Evolutionary conservation across 2,797 vertebrate species (phyloP).

Genomic region (Hybognathus amarus): DNA sequence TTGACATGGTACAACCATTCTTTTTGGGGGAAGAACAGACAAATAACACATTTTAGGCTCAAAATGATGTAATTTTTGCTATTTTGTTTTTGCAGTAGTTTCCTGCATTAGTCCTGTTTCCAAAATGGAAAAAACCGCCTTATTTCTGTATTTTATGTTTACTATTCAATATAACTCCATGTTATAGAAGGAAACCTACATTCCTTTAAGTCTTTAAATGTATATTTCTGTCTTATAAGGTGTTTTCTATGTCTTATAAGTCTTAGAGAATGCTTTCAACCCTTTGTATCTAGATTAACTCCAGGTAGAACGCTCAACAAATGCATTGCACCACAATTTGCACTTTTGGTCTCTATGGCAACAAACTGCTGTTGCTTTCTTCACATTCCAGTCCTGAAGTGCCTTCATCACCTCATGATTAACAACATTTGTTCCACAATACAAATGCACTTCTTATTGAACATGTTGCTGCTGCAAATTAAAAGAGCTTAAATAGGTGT

Average conservation of each 20-base stretch:
- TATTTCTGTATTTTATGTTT: background rate
- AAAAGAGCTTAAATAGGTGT: background rate
- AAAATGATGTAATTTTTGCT: too few relatives aligned
- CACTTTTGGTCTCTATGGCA: conserved; percentile 43
- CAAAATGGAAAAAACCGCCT: too few relatives aligned
- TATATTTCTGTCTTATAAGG: background rate
- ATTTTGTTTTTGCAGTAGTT: too few relatives aligned
- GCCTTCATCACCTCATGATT: conserved; percentile 26
- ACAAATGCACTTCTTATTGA: conserved; percentile 1
- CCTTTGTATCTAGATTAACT: conserved; percentile 12
- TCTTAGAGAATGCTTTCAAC: conserved; percentile 1
- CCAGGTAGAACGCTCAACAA: conserved; percentile 1
- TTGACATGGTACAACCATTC: too few relatives aligned
- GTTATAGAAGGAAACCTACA: too few relatives aligned
- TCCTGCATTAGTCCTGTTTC: too few relatives aligned
- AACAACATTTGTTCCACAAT: conserved; percentile 25
- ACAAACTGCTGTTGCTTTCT: conserved; percentile 37
- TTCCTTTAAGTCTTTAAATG: background rate
- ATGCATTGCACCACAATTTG: conserved; percentile 20
- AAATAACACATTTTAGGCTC: too few relatives aligned
- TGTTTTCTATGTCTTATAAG: background rate
- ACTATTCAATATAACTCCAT: background rate
- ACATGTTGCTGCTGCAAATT: background rate
- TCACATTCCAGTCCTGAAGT: conserved; percentile 14
- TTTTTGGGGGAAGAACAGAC: too few relatives aligned